Evolutionary conservation across 2,113 vertebrate genomes (phyloP).

Genomic region (Thinocorus orbignyianus): DNA sequence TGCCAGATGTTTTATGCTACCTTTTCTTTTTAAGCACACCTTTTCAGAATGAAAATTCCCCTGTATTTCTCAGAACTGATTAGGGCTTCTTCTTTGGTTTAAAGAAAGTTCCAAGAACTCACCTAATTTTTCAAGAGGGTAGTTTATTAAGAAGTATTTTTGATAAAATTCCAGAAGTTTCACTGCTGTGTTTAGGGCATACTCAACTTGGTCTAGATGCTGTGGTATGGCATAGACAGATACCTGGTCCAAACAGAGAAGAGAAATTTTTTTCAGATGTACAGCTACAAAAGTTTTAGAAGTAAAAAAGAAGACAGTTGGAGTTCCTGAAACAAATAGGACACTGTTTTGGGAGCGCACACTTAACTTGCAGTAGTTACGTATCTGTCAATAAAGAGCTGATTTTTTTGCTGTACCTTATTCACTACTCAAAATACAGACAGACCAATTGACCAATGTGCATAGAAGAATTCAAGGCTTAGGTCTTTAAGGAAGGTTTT

Average conservation of each 20-base stretch:
- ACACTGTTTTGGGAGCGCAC: background rate
- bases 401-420: background rate
- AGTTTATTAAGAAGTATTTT: slow-evolving; percentile 83
- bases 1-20: background rate
- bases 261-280: background rate
- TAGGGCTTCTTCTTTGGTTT: background rate
- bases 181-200: slow-evolving; percentile 82
- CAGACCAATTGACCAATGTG: background rate
- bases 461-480: background rate
- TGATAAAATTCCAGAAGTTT: slow-evolving; percentile 90
- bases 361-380: background rate
- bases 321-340: background rate
- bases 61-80: background rate
- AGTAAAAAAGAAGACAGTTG: background rate
- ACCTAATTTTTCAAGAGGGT: slow-evolving; percentile 92
- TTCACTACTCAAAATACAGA: background rate
- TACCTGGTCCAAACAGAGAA: slow-evolving; percentile 73
- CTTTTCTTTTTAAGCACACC: background rate
- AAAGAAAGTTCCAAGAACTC: slow-evolving; percentile 27
- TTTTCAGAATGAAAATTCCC: background rate
- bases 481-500: background rate
- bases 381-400: background rate
- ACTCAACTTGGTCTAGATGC: slow-evolving; percentile 81
- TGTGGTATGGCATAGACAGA: slow-evolving; percentile 87
- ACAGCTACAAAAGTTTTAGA: background rate